phyloP scores from a whole-genome alignment of 2,113 vertebrate species.

The Calyptommatus sinebrachiatus region DNA sequence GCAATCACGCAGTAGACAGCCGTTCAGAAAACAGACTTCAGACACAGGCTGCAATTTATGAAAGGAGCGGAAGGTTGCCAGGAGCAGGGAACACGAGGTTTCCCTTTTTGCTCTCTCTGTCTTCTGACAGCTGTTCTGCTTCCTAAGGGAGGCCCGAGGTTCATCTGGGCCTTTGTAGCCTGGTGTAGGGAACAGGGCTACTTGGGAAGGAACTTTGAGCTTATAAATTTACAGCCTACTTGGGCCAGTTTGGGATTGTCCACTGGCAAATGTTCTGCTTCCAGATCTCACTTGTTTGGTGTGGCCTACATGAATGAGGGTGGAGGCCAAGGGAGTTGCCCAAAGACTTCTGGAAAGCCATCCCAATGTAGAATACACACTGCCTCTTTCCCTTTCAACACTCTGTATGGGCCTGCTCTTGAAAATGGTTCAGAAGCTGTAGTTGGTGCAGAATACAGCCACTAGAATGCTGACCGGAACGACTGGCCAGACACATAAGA shows the following conservation, averaged over 20 bases:
- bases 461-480: too few species aligned
- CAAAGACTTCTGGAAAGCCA: neutral
- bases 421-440: too few species aligned
- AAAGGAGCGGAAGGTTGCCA: neutral
- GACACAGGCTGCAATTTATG: neutral
- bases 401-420: too few species aligned
- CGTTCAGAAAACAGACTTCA: neutral
- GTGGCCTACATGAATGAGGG: neutral
- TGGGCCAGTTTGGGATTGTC: neutral
- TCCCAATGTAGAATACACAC: too few species aligned
- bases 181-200: neutral
- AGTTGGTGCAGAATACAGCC: too few species aligned
- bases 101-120: too few species aligned
- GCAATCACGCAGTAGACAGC: rapidly evolving
- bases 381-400: neutral
- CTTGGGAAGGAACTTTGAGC: neutral
- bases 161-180: neutral
- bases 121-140: neutral
- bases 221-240: neutral
- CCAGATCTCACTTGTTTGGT: neutral
- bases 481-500: too few species aligned
- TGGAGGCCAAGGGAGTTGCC: neutral
- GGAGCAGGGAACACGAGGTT: neutral
- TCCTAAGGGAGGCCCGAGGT: neutral
- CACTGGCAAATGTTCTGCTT: neutral